Conservation (phyloP, 2,888 invertebrate species). For the Torymus auratus region DNA sequence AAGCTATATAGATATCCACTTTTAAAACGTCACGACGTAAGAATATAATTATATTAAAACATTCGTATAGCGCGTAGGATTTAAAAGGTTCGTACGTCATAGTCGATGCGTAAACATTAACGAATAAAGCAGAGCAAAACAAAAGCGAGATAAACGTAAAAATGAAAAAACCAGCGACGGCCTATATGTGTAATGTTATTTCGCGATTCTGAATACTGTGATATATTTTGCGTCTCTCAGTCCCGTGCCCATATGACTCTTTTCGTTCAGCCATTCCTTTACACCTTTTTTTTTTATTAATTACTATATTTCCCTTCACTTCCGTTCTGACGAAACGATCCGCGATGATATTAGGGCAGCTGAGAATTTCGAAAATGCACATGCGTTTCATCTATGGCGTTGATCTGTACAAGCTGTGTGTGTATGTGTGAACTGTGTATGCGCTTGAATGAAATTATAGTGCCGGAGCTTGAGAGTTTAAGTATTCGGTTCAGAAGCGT, state of each 20-base stretch:
- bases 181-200: slow-evolving; percentile 63
- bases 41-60: slow-evolving; percentile 23
- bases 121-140: slow-evolving; percentile 31
- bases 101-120: background rate
- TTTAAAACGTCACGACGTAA: slow-evolving; percentile 3
- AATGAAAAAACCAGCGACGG: slow-evolving; percentile 68
- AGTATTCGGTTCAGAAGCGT: slow-evolving; percentile 41
- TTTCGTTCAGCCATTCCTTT: slow-evolving; percentile 49
- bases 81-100: slow-evolving; percentile 41
- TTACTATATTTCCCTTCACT: slow-evolving; percentile 19
- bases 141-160: slow-evolving; percentile 38
- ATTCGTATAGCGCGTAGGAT: slow-evolving; percentile 68
- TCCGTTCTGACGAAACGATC: slow-evolving; percentile 25
- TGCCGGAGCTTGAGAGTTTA: slow-evolving; percentile 37
- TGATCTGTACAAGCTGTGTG: background rate
- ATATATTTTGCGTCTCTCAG: slow-evolving; percentile 71
- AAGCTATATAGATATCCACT: slow-evolving; percentile 21
- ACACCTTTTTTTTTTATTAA: slow-evolving; percentile 44
- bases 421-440: background rate
- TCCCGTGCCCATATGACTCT: slow-evolving; percentile 62
- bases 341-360: slow-evolving; percentile 31
- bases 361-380: slow-evolving; percentile 15
- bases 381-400: no score
- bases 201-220: slow-evolving; percentile 72
- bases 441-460: background rate